Conservation (phyloP, 2,888 invertebrate species). For the Drosophila affinis region DNA sequence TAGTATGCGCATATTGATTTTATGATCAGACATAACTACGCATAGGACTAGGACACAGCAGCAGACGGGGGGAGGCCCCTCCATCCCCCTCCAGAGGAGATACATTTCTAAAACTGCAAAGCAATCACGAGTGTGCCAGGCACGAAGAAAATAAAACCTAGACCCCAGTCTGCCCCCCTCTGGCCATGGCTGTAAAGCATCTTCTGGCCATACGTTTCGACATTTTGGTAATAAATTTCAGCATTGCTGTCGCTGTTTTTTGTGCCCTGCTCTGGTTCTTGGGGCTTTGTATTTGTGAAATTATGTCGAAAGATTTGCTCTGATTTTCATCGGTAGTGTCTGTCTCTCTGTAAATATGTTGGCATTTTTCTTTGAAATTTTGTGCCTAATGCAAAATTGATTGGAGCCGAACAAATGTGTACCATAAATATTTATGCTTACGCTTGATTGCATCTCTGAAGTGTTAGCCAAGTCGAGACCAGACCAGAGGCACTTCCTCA, state of each 20-base stretch:
- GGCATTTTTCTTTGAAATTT: conserved; percentile 26
- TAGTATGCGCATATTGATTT: conserved; percentile 81
- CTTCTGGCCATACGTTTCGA: conserved; percentile 57
- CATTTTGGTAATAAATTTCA: conserved; percentile 72
- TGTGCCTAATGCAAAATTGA: conserved; percentile 73
- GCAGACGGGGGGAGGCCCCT: neutral
- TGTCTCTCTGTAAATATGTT: conserved; percentile 61
- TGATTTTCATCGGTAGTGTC: conserved; percentile 35
- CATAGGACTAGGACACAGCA: conserved; percentile 51
- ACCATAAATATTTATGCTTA: conserved; percentile 63
- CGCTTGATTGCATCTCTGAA: conserved; percentile 52
- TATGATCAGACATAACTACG: conserved; percentile 78
- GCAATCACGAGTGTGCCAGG: conserved; percentile 64
- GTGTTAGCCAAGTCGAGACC: conserved; percentile 41
- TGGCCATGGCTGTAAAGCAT: conserved; percentile 60
- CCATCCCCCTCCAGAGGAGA: neutral
- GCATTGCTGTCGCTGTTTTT: conserved; percentile 24
- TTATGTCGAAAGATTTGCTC: conserved; percentile 50
- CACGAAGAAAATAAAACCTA: conserved; percentile 56
- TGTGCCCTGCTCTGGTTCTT: neutral
- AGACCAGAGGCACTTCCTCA: neutral
- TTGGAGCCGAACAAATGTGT: conserved; percentile 66
- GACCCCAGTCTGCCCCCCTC: conserved; percentile 22
- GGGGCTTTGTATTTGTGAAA: conserved; percentile 52
- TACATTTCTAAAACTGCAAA: conserved; percentile 72